Conservation (phyloP, 2,888 invertebrate species). For the Hirtodrosophila confusa region DNA sequence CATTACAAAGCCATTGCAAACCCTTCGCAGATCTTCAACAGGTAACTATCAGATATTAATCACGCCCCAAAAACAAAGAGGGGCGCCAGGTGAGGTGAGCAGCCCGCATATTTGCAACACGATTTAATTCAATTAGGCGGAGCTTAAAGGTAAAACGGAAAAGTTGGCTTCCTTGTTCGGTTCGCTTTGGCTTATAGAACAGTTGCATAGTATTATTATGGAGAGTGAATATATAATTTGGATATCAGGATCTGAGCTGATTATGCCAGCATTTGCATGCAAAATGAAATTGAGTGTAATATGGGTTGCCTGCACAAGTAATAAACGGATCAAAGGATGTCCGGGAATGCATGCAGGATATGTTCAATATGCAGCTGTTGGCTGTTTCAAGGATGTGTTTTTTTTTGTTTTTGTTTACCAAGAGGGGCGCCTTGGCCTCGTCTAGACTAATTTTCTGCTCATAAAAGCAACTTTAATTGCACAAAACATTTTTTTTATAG, state of each 20-base stretch:
- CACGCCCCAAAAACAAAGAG: constrained; percentile 30
- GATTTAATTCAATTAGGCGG: constrained; percentile 53
- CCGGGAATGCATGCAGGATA: neutral
- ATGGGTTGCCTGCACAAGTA: neutral
- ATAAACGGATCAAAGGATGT: neutral
- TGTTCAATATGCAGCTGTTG: constrained; percentile 23
- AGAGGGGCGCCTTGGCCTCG: constrained; percentile 24
- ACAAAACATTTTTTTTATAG: constrained; percentile 62
- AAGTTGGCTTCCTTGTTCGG: constrained; percentile 9
- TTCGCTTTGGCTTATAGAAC: constrained; percentile 4
- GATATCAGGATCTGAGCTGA: constrained; percentile 33
- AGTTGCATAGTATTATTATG: constrained; percentile 36
- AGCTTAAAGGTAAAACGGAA: constrained; percentile 16
- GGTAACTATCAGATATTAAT: constrained; percentile 22
- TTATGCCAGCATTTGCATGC: constrained; percentile 54
- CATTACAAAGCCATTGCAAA: constrained; percentile 45
- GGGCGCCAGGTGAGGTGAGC: constrained; percentile 26
- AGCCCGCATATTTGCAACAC: constrained; percentile 41
- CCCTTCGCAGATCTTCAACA: constrained; percentile 29
- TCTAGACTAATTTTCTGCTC: constrained; percentile 67
- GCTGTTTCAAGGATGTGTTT: neutral
- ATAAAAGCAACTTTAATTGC: constrained; percentile 68
- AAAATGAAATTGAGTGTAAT: constrained; percentile 4
- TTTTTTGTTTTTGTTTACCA: too few species aligned
- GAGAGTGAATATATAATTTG: constrained; percentile 33